Evolutionary conservation across 2,113 vertebrate genomes (phyloP), one percentile per base, ranked within the genome.

Genomic region (Calonectris borealis): DNA sequence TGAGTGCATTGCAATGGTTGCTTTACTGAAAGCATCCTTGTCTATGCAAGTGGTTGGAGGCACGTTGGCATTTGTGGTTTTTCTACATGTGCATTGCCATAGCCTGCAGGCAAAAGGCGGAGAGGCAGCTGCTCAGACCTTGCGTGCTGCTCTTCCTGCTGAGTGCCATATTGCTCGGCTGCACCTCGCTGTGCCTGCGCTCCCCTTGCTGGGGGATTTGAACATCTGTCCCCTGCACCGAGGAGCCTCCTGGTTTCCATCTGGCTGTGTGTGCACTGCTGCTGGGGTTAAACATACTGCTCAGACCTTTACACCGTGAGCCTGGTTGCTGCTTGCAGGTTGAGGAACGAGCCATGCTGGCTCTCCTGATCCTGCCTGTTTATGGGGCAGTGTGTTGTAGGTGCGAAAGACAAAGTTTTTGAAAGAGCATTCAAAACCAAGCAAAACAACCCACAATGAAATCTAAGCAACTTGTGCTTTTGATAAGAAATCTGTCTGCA

Each of bases 231-330:
- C 78, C 65, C 79, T 60, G 40, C 55, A 83, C 80, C 0, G 0
- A 85, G 52, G 58, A 91, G 65, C 79, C 79, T 94, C 91, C 61
- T 94, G 90, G 72, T 85, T 88, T 68, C 93, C 96, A 78, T 96
- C 96, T 96, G 95, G 78, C 78, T 78, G 6, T 46, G 18, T 55
- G 34, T 38, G 54, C 12, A 9, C 61, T 91, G 88, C 90, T 88
- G 65, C 75, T 83, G 46, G 90, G 90, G 95, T 94, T 95, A 77
- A 93, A 76, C 21, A 1, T 49, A 14, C 52, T 71, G 55, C 80
- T 40, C n/a, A 93, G 84, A 82, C 86, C 86, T 89, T 86, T 81
- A 64, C 44, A 62, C 80, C 11, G 0, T 46, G 16, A 40, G 27
- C 55, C 73, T 79, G 44, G 48, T 68, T 83, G 54, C 58, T 75